phyloP scores from a whole-genome alignment of 2,888 invertebrate genomes.

The Phaedon cochleariae region DNA sequence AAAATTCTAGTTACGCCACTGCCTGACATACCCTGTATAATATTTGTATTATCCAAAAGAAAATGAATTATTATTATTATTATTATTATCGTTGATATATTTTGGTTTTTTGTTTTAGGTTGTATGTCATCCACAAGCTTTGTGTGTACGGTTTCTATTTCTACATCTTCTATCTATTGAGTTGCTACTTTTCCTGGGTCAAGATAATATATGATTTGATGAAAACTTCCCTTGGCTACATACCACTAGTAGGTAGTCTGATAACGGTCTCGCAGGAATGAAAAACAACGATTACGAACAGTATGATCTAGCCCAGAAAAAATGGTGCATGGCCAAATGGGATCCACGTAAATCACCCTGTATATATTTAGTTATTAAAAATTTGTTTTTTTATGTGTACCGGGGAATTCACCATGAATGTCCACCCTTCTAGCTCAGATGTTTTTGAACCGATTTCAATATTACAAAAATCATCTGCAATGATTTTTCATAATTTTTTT shows the following conservation, averaged over 20 bases:
- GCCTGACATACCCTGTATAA: too few species aligned
- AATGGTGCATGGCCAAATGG: background rate
- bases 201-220: constrained; percentile 40
- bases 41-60: too few species aligned
- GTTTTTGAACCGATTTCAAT: too few species aligned
- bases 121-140: constrained; percentile 65
- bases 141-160: constrained; percentile 63
- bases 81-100: background rate
- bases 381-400: too few species aligned
- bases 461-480: too few species aligned
- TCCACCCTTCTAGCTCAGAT: too few species aligned
- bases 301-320: background rate
- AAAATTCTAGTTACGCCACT: too few species aligned
- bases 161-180: constrained; percentile 44
- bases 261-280: constrained; percentile 5
- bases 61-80: too few species aligned
- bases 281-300: background rate
- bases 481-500: too few species aligned
- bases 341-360: too few species aligned
- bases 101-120: constrained; percentile 53
- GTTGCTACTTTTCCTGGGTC: constrained; percentile 38
- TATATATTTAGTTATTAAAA: too few species aligned
- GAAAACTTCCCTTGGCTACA: constrained; percentile 20
- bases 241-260: constrained; percentile 31
- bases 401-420: too few species aligned